Base-by-base conservation (phyloP, 2,113 vertebrate species). In the Petroica traversi region DNA sequence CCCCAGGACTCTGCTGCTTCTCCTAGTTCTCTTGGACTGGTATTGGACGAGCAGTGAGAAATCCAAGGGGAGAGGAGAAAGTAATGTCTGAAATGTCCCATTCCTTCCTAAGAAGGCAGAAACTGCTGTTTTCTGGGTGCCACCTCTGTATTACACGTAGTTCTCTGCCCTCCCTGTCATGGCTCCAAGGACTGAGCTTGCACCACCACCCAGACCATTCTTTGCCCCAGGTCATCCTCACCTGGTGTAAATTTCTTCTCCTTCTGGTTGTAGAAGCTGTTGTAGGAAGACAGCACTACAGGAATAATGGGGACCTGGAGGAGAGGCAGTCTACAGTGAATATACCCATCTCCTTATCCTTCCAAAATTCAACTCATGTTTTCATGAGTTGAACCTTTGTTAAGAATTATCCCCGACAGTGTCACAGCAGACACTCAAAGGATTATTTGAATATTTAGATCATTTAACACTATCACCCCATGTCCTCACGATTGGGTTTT, bases 211-310 rank as follows among this genome's bases (percentile, higher is more conserved):
- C 59, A 84, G n/a, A 14, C 26, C 4, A 0, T 68, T 63, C 43
- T 75, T 46, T 49, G 10, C 33, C 62, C 51, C 64, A 85, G 3
- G 24, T 74, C 49, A 38, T 57, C 45, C 97, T 97, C 92, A 98
- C 98, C 98, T 8, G 97, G 93, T 59, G 97, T 98, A 85, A 98
- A 98, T 62, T 94, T 98, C 85, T 96, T 98, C 69, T 98, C 97
- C 84, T 98, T 98, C 78, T 93, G 96, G 83, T 75, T 96, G 95
- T 98, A 98, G 95, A 98, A 98, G 77, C 93, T 89, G 40, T 38
- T 59, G 78, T 98, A 98, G 93, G 98, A 98, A 34, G 98, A 98
- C 86, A 98, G 96, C 87, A 98, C 98, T 7, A 97, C 97, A 38
- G 98, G 98, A 78, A 98, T 94, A 24, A 98, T 94, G 43, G 98